phyloP scores from a whole-genome alignment of 2,888 invertebrate genomes.

The Plemyria rubiginata region DNA sequence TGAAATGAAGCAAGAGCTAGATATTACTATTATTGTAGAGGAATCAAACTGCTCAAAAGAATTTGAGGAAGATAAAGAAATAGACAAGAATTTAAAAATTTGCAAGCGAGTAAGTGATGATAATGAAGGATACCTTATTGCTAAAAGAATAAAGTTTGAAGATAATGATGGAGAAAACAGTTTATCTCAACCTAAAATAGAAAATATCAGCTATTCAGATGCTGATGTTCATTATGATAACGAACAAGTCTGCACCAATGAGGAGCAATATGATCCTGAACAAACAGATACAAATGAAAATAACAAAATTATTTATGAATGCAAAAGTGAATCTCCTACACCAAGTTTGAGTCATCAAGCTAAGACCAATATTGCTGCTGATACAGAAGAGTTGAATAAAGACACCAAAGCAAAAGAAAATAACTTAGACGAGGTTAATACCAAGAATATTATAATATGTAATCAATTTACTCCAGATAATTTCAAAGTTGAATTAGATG shows the following conservation, averaged over 20 bases:
- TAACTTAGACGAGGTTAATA: constrained; percentile 31
- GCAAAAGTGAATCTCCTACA: constrained; percentile 71
- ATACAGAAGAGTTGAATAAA: constrained; percentile 45
- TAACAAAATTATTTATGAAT: constrained; percentile 75
- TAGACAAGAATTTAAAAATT: constrained; percentile 58
- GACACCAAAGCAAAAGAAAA: constrained; percentile 42
- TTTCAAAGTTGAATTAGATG: constrained; percentile 38
- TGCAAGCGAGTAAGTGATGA: constrained; percentile 72
- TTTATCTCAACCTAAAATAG: constrained; percentile 50
- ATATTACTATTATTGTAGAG: constrained; percentile 74
- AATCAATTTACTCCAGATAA: constrained; percentile 41
- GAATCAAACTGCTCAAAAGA: constrained; percentile 66
- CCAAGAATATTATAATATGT: constrained; percentile 42
- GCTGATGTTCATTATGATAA: constrained; percentile 60
- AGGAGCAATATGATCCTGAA: constrained; percentile 67
- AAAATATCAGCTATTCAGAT: constrained; percentile 64
- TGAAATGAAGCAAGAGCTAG: constrained; percentile 70
- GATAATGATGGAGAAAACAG: constrained; percentile 59
- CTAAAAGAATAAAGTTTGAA: constrained; percentile 73
- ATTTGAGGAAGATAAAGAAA: constrained; percentile 64
- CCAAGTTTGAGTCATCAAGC: constrained; percentile 74
- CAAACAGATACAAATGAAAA: constrained; percentile 62
- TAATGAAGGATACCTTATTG: constrained; percentile 59
- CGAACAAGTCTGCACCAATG: constrained; percentile 65
- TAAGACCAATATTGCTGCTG: constrained; percentile 53